Evolutionary conservation across 2,888 invertebrate genomes (phyloP), one percentile per base, ranked within the genome.

Genomic region (Melikaiella ostensackeni): DNA sequence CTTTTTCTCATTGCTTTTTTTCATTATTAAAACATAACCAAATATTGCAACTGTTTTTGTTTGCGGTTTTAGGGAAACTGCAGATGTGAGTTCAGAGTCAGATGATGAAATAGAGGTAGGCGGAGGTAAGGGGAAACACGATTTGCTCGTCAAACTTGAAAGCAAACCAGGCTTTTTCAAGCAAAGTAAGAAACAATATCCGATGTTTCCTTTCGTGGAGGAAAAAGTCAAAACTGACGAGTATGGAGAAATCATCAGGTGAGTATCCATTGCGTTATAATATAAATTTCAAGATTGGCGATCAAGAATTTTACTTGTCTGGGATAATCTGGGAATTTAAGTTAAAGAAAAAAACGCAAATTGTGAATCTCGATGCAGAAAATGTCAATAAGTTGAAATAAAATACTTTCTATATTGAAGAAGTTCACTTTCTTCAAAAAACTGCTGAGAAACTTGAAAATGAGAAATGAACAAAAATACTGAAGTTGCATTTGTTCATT

Each of bases 171-270:
- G 97, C 76, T 97, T 97, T 88, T 97, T 97, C 89, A 97, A 97
- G 90, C 96, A 95, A 2, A 96, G 95, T 76, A 97, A 98, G 92
- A 96, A 98, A 77, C 97, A 98, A 86, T 97, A 98, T 91, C 98
- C 98, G 0, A 99, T 99, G 97, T 99, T 97, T 92, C 99, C 99
- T 1, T 97, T 96, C 89, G 95, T 96, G 64, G 99, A 99, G 90
- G 98, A 98, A 80, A 95, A 98, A 89, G 94, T 98, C 38, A 95
- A 97, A 90, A 94, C 95, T 88, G 99, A 99, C 87, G 99, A 99
- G 90, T 99, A 99, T 89, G 99, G 99, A 0, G 99, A 99, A 92
- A 95, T 98, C 61, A 96, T 99, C 76, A 94, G 93, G 93, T 94
- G 93, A 86, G 78, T 78, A 77, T 77, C 64, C 42, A 30, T 63